phyloP scores from a whole-genome alignment of 2,113 vertebrate genomes.

The Elaphurus davidianus region DNA sequence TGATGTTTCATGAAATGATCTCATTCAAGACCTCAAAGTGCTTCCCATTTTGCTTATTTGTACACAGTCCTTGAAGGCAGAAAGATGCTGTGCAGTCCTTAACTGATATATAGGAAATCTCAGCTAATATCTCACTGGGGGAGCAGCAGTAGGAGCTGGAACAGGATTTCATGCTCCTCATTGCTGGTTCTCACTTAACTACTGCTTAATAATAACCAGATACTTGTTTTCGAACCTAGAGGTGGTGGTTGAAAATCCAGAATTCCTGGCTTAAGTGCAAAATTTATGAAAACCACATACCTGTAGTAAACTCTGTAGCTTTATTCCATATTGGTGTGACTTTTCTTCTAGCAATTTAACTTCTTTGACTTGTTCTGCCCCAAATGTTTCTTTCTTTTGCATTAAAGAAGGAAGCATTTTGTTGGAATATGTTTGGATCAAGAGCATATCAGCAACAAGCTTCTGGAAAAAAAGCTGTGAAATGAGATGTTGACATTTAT shows the following conservation, averaged over 20 bases:
- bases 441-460: conserved; percentile 77
- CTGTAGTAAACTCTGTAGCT: conserved; percentile 84
- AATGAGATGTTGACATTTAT: background rate
- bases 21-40: background rate
- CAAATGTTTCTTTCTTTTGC: conserved; percentile 75
- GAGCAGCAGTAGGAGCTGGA: background rate
- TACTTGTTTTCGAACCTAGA: background rate
- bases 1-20: background rate
- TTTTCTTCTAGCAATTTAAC: conserved; percentile 78
- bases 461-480: conserved; percentile 87
- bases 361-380: conserved; percentile 79
- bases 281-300: conserved; percentile 75
- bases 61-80: background rate
- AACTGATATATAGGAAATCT: background rate
- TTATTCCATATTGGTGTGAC: conserved; percentile 78
- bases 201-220: background rate
- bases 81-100: background rate
- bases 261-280: background rate
- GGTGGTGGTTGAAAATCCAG: background rate
- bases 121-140: background rate
- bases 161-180: background rate
- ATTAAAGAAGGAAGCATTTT: conserved; percentile 76
- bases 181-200: background rate
- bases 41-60: background rate
- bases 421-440: conserved; percentile 78